Percentiles rank a stretch among this genome's conserved stretches.
These are phyloP conservation scores for Littorina saxatilis DNA, from an alignment of 1,140 invertebrate species.

Conservation along the genomic window DNA sequence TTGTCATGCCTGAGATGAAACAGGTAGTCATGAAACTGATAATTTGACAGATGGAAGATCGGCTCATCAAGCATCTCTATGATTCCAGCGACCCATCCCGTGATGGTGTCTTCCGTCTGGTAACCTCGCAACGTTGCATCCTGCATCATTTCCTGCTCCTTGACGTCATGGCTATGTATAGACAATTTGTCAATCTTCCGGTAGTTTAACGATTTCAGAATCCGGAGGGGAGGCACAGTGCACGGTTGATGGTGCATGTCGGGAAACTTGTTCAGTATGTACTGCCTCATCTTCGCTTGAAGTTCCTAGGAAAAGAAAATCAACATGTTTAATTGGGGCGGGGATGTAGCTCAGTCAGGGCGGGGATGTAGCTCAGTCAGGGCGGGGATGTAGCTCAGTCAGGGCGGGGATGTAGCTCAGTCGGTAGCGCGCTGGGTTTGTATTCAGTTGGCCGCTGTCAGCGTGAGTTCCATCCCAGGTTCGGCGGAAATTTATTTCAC, in stretches of 20 bases:
- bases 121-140: neutral
- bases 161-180: neutral
- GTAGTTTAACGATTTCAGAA: neutral
- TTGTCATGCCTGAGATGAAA: too few relatives aligned
- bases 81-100: neutral
- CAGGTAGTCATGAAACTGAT: slow-evolving; percentile 20
- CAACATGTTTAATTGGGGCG: too few relatives aligned
- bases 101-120: slow-evolving; percentile 10
- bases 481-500: too few relatives aligned
- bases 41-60: slow-evolving; percentile 8
- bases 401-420: too few relatives aligned
- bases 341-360: too few relatives aligned
- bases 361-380: too few relatives aligned
- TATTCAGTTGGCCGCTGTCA: too few relatives aligned
- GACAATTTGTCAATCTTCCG: neutral
- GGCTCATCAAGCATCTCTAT: neutral
- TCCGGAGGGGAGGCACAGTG: neutral
- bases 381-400: too few relatives aligned
- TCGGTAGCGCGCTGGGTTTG: too few relatives aligned
- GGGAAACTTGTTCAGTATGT: neutral
- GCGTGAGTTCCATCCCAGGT: too few relatives aligned
- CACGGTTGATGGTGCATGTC: neutral
- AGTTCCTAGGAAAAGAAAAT: neutral
- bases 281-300: neutral
- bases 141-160: neutral